Conservation (phyloP, 2,113 vertebrate genomes). For the Plecturocebus donacophilus region DNA sequence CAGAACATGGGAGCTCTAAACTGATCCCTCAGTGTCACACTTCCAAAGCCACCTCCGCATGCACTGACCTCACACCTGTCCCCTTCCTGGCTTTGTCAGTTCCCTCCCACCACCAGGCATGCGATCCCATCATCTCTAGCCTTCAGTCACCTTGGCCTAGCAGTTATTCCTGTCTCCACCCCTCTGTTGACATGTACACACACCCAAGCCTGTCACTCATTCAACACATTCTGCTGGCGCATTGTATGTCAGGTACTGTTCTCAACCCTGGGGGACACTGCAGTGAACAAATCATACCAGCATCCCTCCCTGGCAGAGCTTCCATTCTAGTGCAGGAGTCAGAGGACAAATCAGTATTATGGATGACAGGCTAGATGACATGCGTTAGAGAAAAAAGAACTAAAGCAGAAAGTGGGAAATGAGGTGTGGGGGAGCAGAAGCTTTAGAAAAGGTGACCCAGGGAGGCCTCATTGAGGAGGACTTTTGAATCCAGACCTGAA, state of each 20-base stretch:
- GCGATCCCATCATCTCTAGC: background rate
- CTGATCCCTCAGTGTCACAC: background rate
- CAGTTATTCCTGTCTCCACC: background rate
- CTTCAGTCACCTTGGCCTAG: background rate
- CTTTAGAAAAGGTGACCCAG: background rate
- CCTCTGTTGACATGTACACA: background rate
- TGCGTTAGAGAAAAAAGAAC: background rate
- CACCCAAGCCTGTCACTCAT: background rate
- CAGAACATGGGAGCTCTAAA: background rate
- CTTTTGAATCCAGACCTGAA: background rate
- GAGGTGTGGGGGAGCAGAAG: background rate
- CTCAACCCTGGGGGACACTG: background rate
- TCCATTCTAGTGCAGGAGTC: background rate
- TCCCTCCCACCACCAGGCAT: no score
- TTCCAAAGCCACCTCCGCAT: background rate
- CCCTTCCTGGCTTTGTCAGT: background rate
- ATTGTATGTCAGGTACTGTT: background rate
- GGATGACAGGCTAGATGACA: background rate
- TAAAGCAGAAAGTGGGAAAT: no score
- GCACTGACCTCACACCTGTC: background rate
- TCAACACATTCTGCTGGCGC: background rate
- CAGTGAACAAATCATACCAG: background rate
- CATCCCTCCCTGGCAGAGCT: background rate
- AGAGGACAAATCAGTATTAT: background rate
- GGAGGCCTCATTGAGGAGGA: background rate